Evolutionary conservation across 2,797 vertebrate genomes (phyloP), one percentile per base, ranked within the genome.

Genomic region (Acanthiza pusilla): DNA sequence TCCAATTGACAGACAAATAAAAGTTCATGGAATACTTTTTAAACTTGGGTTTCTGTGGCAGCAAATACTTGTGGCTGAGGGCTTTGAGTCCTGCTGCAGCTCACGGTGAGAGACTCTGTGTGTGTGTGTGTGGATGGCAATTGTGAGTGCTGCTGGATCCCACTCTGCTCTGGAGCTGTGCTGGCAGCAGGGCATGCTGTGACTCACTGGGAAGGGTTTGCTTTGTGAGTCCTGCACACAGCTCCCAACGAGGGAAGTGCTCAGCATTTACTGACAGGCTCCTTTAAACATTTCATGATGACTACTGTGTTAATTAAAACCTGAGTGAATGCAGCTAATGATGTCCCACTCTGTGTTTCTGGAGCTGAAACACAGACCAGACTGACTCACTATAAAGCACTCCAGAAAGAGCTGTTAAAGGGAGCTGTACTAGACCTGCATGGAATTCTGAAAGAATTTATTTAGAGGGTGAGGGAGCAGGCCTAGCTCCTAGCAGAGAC

Each of bases 61-160:
- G 25, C 29, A n/a, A 60, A 54, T 36, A 16, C 3, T 55, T 77
- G 61, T 50, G 50, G 23, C 57, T 85, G 55, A 36, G 71, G 20
- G 22, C 27, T 85, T 72, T 26, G 73, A 67, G 47, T n/a, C 34
- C 5, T 16, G 23, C 66, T 75, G 36, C 27, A 66, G 54, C 8
- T 27, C 0, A 0, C 9, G 36, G 11, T 45, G 23, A 53, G 14
- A 47, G 57, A 12, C 13, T 23, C 8, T 36, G 36, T 36, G 36
- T 36, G 16, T 27, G 25, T 82, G 11, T 32, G 0, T 38, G 38
- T 38, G 38, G 38, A 0, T 50, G 45, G 40, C 9, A 2, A 11
- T 34, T 80, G 54, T 22, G 48, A 14, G 68, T 25, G 60, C 20
- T 67, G 1, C n/a, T 9, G 47, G 20, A 32, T 85, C 19, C 68